Conservation (phyloP, 2,888 invertebrate genomes). For the Aelia acuminata region DNA sequence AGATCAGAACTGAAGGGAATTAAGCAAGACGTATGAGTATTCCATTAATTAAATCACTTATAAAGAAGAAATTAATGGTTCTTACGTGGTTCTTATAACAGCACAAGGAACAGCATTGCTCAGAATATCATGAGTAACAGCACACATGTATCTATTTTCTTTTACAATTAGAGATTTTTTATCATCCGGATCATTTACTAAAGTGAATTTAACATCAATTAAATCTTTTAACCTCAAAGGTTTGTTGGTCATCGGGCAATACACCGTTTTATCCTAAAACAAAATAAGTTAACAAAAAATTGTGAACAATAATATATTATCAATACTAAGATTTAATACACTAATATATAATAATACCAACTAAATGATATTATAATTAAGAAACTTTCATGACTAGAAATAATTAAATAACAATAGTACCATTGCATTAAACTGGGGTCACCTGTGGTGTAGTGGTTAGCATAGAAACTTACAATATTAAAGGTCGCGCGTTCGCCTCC, state of each 20-base stretch:
- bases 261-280: constrained; percentile 77
- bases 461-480: no score
- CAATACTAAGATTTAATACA: no score
- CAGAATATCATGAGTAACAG: constrained; percentile 95
- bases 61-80: constrained; percentile 63
- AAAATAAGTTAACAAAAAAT: neutral
- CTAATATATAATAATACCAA: no score
- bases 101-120: constrained; percentile 96
- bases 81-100: constrained; percentile 89
- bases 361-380: no score
- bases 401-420: no score
- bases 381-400: no score
- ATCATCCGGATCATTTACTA: constrained; percentile 88
- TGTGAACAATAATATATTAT: no score
- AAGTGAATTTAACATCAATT: constrained; percentile 92
- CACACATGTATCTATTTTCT: constrained; percentile 96
- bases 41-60: neutral
- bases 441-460: no score
- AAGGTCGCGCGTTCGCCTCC: no score
- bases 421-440: no score
- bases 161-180: constrained; percentile 89
- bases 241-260: constrained; percentile 88
- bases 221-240: constrained; percentile 93
- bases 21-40: neutral
- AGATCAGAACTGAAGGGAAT: neutral